Base-by-base conservation (phyloP, 2,113 vertebrate genomes). In the Cavia porcellus region DNA sequence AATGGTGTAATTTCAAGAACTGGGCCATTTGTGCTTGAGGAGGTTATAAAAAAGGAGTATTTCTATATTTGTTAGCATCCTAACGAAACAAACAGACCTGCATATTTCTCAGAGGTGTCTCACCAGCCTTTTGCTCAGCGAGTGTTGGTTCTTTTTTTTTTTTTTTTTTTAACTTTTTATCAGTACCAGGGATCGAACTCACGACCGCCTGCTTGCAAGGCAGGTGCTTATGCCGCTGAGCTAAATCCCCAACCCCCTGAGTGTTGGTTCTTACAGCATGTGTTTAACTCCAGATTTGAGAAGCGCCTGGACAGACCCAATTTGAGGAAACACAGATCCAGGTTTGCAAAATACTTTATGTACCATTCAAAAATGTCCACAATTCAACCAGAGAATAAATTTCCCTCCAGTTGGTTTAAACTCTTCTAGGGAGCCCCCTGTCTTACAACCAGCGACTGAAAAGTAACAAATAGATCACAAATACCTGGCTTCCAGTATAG, bases 331-430 rank as follows among this genome's bases (percentile, higher is more conserved):
- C 42, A 72, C 4, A 14, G 17, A 12, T 83, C 20, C 38, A 75
- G 22, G n/a, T 89, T 96, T 92, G 32, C 64, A 94, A 90, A 96
- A 72, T n/a, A 32, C 17, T 55, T 77, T 17, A 24, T n/a, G 45
- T 38, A 83, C 4, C 30, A 86, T 32, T 94, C 35, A 61, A 50
- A 82, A 85, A 72, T 82, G 52, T 22, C n/a, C 24, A 80, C 45
- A 55, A 68, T 47, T 32, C 6, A 11, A 47, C 47, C 35, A 79
- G 38, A 13, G 11, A 20, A 22, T 59, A 77, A 45, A 32, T 5
- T 30, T 83, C 91, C 35, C 35, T 75, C 25, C 20, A 66, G 35
- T 30, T 77, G 59, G 42, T 55, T 59, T 59, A 45, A 47, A 5
- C 4, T 66, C 7, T 88, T 45, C 22, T 25, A 13, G 6, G 28